A percentile compares a stretch with the other conserved stretches of the same genome.
These are phyloP conservation scores for Fistularia commersonii DNA, from an alignment of 2,797 vertebrate genomes.

Conservation along the genomic window DNA sequence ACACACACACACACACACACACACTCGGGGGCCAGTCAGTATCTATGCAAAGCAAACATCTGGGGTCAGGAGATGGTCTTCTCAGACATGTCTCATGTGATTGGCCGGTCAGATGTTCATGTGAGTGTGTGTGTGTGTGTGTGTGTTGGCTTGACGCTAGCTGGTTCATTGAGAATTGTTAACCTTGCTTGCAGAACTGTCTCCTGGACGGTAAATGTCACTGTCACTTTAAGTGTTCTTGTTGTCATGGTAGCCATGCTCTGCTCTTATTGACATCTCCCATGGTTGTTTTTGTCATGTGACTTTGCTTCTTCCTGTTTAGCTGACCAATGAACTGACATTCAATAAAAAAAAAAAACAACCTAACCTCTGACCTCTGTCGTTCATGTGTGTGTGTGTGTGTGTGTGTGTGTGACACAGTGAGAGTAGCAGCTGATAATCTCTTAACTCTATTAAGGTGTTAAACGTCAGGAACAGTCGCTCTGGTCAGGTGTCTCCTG, in stretches of 20 bases:
- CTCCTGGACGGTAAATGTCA: slow-evolving; percentile 49
- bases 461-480: slow-evolving; percentile 33
- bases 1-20: too few species aligned
- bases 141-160: slow-evolving; percentile 36
- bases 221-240: slow-evolving; percentile 55
- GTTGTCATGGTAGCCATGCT: slow-evolving; percentile 29
- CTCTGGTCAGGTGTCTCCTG: not conserved
- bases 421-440: slow-evolving; percentile 44
- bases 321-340: slow-evolving; percentile 39
- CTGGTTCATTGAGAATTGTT: slow-evolving; percentile 29
- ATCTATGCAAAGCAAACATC: too few species aligned
- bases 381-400: slow-evolving; percentile 7
- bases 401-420: not conserved
- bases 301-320: slow-evolving; percentile 26
- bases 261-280: slow-evolving; percentile 21
- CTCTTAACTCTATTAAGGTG: slow-evolving; percentile 60
- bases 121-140: not conserved
- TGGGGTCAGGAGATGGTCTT: too few species aligned
- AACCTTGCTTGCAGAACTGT: slow-evolving; percentile 24
- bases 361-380: slow-evolving; percentile 25
- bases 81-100: too few species aligned
- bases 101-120: too few species aligned
- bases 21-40: too few species aligned
- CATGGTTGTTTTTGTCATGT: slow-evolving; percentile 40
- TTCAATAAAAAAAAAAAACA: slow-evolving; percentile 40